Base-by-base conservation (phyloP, 2,113 vertebrate genomes). In the Colossoma macropomum region DNA sequence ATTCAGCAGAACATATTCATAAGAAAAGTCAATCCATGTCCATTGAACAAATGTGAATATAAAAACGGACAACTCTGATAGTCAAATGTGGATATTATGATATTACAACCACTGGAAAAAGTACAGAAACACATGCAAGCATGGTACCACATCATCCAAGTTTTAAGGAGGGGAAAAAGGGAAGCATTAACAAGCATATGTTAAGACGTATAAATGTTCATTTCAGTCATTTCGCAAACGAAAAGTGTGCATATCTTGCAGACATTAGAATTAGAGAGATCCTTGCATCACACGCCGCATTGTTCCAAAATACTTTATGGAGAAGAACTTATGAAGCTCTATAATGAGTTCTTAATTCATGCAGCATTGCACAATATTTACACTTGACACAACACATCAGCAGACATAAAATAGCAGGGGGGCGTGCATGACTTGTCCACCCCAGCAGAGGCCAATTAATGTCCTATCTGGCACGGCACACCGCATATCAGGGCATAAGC, bases 1-100 rank as follows among this genome's bases (percentile, higher is more conserved):
- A 94, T 94, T 94, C 82, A 87, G 80, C 86, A 86, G 75, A 90
- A 89, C 84, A 90, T 86, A 85, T 82, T 91, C 79, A 87, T 88
- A 91, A 80, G 80, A 87, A 87, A 77, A 27, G 50, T 50, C 73
- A 23, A 82, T 45, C 59, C 77, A 77, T 77, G 83, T 79, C 23
- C 68, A 79, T 65, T 27, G 38, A 77, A 72, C 30, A 77, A 79
- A 56, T 76, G n/a, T 68, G 45, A 72, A 82, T 82, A 65, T 59
- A 85, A 77, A 85, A 83, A 69, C 38, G 66, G 38, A 73, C 27
- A 65, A 54, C 66, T 54, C 32, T 81, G 38, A 82, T 77, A 25
- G 83, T 72, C 62, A 50, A 81, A 82, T 77, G 48, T 62, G 32
- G 62, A 78, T 70, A 76, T 68, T 65, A 75, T 63, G 28, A 70